Conservation (phyloP, 2,888 invertebrate species). For the Hydraecia micacea region DNA sequence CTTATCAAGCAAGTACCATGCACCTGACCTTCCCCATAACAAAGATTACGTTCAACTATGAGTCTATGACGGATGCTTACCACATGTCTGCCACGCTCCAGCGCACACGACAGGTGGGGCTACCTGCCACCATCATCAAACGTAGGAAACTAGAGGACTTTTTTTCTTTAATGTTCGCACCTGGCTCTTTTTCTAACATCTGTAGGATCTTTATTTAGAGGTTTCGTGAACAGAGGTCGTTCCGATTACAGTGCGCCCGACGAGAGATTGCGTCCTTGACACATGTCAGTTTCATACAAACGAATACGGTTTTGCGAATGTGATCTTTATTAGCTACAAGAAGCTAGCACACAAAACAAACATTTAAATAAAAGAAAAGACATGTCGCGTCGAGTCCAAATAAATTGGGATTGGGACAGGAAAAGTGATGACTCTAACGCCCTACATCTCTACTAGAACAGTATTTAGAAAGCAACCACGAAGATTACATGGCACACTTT, state of each 20-base stretch:
- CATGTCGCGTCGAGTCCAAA: not conserved
- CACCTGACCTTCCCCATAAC: slow-evolving; percentile 20
- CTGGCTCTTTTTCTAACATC: slow-evolving; percentile 15
- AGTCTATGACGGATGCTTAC: slow-evolving; percentile 28
- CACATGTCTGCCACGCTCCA: slow-evolving; percentile 44
- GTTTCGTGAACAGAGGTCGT: not conserved
- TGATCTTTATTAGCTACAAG: too few relatives aligned
- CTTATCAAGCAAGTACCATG: not conserved
- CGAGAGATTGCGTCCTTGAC: too few relatives aligned
- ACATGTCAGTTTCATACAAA: too few relatives aligned
- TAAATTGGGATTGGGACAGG: not conserved
- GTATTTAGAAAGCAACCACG: slow-evolving; percentile 31
- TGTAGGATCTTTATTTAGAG: not conserved
- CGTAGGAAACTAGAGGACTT: not conserved
- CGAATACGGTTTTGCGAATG: too few relatives aligned
- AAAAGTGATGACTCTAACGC: not conserved
- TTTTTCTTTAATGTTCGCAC: not conserved
- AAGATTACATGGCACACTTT: slow-evolving; percentile 5
- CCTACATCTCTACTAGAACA: not conserved
- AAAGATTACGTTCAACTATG: slow-evolving; percentile 12
- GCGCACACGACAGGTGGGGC: slow-evolving; percentile 44
- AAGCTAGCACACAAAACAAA: too few relatives aligned
- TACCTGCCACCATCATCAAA: slow-evolving; percentile 51
- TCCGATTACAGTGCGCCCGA: too few relatives aligned
- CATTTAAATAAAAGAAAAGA: not conserved